Evolutionary conservation across 1,140 invertebrate species (phyloP), one percentile per base, ranked within the genome.

Genomic region (Nilaparvata lugens): DNA sequence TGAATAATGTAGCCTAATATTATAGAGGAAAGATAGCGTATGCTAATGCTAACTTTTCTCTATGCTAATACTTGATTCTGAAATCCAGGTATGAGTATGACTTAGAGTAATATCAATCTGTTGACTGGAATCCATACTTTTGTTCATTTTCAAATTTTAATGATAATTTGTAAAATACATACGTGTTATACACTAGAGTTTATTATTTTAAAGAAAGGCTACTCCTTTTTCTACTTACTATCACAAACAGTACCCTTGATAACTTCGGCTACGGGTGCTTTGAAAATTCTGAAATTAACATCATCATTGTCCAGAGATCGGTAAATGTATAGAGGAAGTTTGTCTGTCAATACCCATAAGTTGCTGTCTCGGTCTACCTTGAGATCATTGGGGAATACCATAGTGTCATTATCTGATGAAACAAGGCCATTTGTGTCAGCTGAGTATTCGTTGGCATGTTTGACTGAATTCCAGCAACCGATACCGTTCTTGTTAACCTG

Each of bases 351-450:
- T 1, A 89, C 81, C 87, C 87, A 90, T 0, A 90, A 66, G 45
- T 83, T 85, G 5, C 83, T 80, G 6, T 85, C 77, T 3, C 77
- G 76, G 59, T 89, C 87, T 0, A 89, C 83, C 72, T 88, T 89
- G 6, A 90, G 75, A 67, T 89, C 87, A 45, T 86, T 89, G 4
- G 87, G 86, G 60, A 88, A 89, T 4, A 89, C 74, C 82, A 89
- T 82, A 1, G 83, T 85, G 1, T 77, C 77, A 55, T 87, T 81
- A 71, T 84, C 83, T 76, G 81, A 83, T 56, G 81, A 87, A 45
- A 89, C 80, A 31, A 84, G 72, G 18, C 40, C 82, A n/a, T 64
- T 65, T 1, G 64, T 68, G 2, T 66, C 53, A 4, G 64, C 42
- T 3, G 57, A 56, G 56, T 65, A 70, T 13, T 69, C 63, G 13